A percentile compares a stretch with the other conserved stretches of the same genome.
Conservation (phyloP, 2,888 invertebrate genomes). For the Galerucella nymphaeae region DNA sequence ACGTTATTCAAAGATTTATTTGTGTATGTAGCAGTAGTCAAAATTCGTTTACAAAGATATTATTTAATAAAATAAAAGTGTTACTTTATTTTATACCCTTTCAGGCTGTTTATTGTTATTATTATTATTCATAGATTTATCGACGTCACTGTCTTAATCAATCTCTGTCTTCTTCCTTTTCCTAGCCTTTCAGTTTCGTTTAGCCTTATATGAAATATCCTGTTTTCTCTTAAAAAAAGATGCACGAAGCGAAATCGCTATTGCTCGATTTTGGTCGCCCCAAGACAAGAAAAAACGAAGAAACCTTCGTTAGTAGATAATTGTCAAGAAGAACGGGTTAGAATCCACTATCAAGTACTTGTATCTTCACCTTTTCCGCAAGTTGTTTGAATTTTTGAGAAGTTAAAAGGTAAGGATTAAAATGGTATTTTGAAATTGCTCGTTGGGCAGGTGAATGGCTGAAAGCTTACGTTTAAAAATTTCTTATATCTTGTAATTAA, state of each 20-base stretch:
- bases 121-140: background rate
- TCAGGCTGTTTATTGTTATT: too few relatives aligned
- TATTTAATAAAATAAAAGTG: background rate
- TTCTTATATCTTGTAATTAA: background rate
- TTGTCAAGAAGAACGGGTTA: constrained; percentile 26
- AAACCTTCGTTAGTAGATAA: constrained; percentile 14
- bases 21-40: background rate
- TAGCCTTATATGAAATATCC: constrained; percentile 45
- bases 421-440: background rate
- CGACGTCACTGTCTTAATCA: constrained; percentile 16
- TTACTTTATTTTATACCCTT: background rate
- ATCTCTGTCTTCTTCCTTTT: constrained; percentile 3
- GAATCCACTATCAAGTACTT: constrained; percentile 31
- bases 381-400: constrained; percentile 11
- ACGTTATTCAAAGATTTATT: background rate
- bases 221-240: constrained; percentile 40
- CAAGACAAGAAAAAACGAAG: constrained; percentile 10
- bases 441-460: constrained; percentile 10
- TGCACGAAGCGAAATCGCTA: constrained; percentile 14
- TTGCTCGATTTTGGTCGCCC: constrained; percentile 18
- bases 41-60: background rate
- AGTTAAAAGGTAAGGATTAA: constrained; percentile 4
- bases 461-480: background rate
- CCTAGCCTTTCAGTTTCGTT: constrained; percentile 22
- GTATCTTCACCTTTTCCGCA: constrained; percentile 17